Percentiles rank a stretch among this genome's conserved stretches.
These are phyloP conservation scores for Poicephalus meyeri DNA, from an alignment of 2,113 vertebrate genomes.

Conservation along the genomic window DNA sequence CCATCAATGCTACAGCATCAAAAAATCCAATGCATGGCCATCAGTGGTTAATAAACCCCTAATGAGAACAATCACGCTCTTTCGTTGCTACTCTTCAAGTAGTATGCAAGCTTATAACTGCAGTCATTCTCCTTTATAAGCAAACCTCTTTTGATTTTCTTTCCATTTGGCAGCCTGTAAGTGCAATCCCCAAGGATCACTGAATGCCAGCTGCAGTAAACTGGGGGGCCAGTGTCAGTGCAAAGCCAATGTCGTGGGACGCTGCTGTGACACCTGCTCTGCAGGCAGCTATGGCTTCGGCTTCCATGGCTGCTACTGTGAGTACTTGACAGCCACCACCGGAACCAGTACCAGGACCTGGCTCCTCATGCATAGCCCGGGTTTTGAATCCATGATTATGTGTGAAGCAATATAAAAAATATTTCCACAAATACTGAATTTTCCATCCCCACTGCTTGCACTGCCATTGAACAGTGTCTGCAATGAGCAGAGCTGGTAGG, in stretches of 20 bases:
- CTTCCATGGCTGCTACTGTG: slow-evolving; percentile 81
- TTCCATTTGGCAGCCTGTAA: slow-evolving; percentile 76
- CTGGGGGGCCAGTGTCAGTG: slow-evolving; percentile 84
- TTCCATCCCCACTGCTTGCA: not conserved
- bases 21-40: not conserved
- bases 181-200: slow-evolving; percentile 77
- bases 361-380: not conserved
- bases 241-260: slow-evolving; percentile 79
- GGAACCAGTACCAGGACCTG: not conserved
- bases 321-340: not conserved
- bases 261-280: slow-evolving; percentile 84
- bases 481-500: rapidly evolving
- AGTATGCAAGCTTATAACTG: not conserved
- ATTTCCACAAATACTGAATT: rapidly evolving
- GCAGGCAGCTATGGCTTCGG: slow-evolving; percentile 79
- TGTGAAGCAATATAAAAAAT: not conserved
- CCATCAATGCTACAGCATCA: not conserved
- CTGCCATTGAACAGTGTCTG: not conserved
- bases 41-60: not conserved
- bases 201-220: slow-evolving; percentile 74
- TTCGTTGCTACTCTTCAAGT: not conserved
- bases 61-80: not conserved
- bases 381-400: not conserved
- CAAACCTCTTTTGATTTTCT: not conserved
- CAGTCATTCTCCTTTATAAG: not conserved